Evolutionary conservation across 2,888 invertebrate genomes (phyloP).

Genomic region (Stomorhina lunata): DNA sequence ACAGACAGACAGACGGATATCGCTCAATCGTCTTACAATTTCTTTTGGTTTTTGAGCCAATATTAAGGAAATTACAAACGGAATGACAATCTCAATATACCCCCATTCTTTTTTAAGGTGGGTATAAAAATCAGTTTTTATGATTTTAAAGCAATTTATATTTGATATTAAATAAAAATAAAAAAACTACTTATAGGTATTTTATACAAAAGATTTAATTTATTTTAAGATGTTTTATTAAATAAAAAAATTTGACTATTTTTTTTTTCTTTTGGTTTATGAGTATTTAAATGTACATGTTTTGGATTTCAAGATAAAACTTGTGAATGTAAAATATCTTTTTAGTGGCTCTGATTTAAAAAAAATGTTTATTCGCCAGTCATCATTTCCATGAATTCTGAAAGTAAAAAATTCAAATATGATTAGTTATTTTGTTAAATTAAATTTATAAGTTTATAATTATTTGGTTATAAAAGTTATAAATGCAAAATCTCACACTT

Average conservation of each 20-base stretch:
- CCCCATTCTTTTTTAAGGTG: too few relatives aligned
- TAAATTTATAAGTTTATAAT: too few relatives aligned
- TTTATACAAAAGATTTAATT: constrained; percentile 6
- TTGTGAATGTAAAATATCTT: constrained; percentile 49
- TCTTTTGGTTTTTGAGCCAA: too few relatives aligned
- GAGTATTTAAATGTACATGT: neutral
- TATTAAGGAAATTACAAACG: too few relatives aligned
- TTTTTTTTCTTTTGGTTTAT: neutral
- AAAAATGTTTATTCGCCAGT: constrained; percentile 88
- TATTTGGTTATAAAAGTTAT: too few relatives aligned
- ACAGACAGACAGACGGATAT: too few relatives aligned
- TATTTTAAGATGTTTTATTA: constrained; percentile 19
- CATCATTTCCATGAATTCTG: constrained; percentile 99
- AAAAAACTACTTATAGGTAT: neutral
- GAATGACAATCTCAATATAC: too few relatives aligned
- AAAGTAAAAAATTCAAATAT: constrained; percentile 79
- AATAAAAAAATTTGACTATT: constrained; percentile 44
- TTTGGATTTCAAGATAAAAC: constrained; percentile 9
- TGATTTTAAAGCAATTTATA: too few relatives aligned
- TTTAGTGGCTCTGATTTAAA: constrained; percentile 6
- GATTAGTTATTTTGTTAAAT: constrained; percentile 10
- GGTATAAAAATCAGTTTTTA: too few relatives aligned
- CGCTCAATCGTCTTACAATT: too few relatives aligned
- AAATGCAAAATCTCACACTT: too few relatives aligned
- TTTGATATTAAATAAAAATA: neutral